Percentiles rank a stretch among this genome's conserved stretches.
These are phyloP conservation scores for Drosophila anomelani DNA, from an alignment of 2,888 invertebrate genomes.

Conservation along the genomic window DNA sequence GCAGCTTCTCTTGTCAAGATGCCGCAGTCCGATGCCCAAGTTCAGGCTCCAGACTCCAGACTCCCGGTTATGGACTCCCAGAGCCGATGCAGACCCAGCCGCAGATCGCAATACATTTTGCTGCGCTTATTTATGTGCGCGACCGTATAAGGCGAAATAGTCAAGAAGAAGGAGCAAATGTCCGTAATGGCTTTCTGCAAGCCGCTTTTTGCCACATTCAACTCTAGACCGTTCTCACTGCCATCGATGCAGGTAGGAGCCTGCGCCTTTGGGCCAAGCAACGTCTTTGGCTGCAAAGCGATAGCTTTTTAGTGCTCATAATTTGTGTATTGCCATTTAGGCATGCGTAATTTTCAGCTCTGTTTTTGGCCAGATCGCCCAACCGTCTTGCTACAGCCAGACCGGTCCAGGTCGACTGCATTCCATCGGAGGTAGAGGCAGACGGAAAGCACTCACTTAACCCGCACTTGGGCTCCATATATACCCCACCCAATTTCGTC, in stretches of 20 bases:
- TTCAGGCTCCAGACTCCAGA: slow-evolving; percentile 7
- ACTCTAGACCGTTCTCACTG: slow-evolving; percentile 8
- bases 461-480: slow-evolving; percentile 37
- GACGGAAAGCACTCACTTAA: slow-evolving; percentile 52
- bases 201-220: slow-evolving; percentile 76
- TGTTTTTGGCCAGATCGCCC: slow-evolving; percentile 43
- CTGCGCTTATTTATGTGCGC: slow-evolving; percentile 77
- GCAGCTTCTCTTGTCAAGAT: slow-evolving; percentile 57
- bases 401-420: slow-evolving; percentile 9
- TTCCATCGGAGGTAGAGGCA: neutral
- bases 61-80: slow-evolving; percentile 1
- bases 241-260: slow-evolving; percentile 53
- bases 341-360: slow-evolving; percentile 75
- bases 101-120: slow-evolving; percentile 63
- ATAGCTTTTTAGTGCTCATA: slow-evolving; percentile 75
- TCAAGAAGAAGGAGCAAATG: slow-evolving; percentile 64
- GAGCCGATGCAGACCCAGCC: slow-evolving; percentile 17
- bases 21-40: slow-evolving; percentile 53
- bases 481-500: slow-evolving; percentile 36
- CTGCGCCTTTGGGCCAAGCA: slow-evolving; percentile 55
- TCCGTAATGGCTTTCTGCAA: slow-evolving; percentile 40
- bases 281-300: slow-evolving; percentile 70
- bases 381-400: neutral
- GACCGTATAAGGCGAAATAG: slow-evolving; percentile 78
- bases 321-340: slow-evolving; percentile 64